These are phyloP conservation scores for Sycon ciliatum DNA, from an alignment of 37 sponge, comb jelly and placozoan species.

Conservation along the genomic window DNA sequence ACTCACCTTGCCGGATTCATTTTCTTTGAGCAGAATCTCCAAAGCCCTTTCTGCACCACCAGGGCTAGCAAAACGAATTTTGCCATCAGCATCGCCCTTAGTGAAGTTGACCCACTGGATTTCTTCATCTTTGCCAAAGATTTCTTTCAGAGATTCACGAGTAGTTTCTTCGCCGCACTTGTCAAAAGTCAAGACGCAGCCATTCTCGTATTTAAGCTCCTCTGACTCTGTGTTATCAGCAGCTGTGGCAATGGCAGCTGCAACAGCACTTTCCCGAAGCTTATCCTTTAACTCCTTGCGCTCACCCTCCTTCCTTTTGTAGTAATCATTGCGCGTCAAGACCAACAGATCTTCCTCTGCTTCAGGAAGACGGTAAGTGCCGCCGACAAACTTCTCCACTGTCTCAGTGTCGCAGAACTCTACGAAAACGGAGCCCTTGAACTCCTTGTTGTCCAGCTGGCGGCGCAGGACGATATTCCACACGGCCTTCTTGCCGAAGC, in stretches of 20 bases:
- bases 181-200: constrained; percentile 47
- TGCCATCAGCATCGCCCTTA: constrained; percentile 53
- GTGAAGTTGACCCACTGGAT: constrained; percentile 49
- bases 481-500: too few species aligned
- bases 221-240: too few species aligned
- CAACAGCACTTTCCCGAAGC: too few species aligned
- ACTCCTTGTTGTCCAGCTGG: constrained; percentile 17
- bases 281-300: constrained; percentile 27
- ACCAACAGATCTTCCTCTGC: constrained; percentile 22
- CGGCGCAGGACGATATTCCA: too few species aligned
- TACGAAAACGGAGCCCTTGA: constrained; percentile 73
- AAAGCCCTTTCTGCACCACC: too few species aligned
- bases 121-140: background rate
- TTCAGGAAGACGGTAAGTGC: too few species aligned
- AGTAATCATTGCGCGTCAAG: constrained; percentile 45
- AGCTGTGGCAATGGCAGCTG: too few species aligned
- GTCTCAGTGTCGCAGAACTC: constrained; percentile 28
- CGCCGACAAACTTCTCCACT: constrained; percentile 27
- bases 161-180: constrained; percentile 33
- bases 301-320: constrained; percentile 33
- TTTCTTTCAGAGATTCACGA: constrained; percentile 41
- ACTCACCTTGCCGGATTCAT: too few species aligned
- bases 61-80: too few species aligned
- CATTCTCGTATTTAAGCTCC: constrained; percentile 14
- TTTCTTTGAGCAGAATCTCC: too few species aligned